Evolutionary conservation across 2,797 vertebrate genomes (phyloP).

Genomic region (Danio tinwini): DNA sequence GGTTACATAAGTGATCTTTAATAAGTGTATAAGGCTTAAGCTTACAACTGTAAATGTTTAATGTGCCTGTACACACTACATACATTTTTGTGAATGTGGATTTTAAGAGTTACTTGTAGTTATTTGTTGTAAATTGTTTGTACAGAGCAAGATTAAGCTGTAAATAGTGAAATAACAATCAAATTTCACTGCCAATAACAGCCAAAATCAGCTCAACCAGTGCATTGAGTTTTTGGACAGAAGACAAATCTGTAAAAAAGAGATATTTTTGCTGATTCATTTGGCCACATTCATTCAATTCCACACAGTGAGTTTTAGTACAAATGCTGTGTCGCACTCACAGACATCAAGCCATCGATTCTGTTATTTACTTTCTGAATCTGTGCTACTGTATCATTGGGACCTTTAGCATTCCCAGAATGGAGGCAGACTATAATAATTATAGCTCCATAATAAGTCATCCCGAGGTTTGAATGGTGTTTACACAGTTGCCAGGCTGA

Average conservation of each 20-base stretch:
- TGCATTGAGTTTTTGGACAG: background rate
- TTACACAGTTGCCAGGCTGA: conserved; percentile 42
- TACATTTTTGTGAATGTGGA: no score
- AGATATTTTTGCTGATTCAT: background rate
- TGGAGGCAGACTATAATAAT: conserved; percentile 39
- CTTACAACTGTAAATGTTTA: no score
- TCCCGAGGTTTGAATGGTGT: conserved; percentile 38
- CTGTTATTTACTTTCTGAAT: conserved; percentile 15
- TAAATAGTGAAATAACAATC: no score
- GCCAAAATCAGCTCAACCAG: background rate
- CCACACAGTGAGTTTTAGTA: background rate
- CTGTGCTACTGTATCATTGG: conserved; percentile 19
- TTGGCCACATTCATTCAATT: background rate
- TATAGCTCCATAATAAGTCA: conserved; percentile 34
- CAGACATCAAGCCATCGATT: conserved; percentile 5
- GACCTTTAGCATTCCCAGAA: conserved; percentile 17
- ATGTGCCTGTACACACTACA: no score
- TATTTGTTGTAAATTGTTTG: no score
- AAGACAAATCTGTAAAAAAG: background rate
- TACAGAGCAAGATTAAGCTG: no score
- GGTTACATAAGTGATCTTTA: no score
- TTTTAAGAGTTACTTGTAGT: no score
- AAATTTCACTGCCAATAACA: no score
- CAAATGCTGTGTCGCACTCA: background rate
- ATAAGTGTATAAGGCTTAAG: no score